Evolutionary conservation across 2,113 vertebrate species (phyloP).

Genomic region (Dipodomys spectabilis): DNA sequence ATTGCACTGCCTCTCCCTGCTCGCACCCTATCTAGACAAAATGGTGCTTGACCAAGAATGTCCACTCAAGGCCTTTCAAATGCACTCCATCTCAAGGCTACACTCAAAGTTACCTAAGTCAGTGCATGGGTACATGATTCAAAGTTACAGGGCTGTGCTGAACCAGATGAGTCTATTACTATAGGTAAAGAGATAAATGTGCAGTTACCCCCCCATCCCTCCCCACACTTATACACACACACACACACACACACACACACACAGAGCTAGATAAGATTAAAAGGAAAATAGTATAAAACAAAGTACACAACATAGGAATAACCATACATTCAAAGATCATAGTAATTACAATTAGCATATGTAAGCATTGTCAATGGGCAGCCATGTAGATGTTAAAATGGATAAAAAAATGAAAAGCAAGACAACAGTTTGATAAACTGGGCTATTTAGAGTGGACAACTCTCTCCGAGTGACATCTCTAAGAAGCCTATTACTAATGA

Average conservation of each 20-base stretch:
- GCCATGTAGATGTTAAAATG: not conserved
- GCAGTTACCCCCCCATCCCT: no score
- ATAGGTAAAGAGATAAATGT: not conserved
- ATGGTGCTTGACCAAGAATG: no score
- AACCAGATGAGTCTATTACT: not conserved
- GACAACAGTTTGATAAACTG: not conserved
- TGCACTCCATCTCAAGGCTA: no score
- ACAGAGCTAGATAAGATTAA: not conserved
- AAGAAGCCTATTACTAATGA: constrained; percentile 50
- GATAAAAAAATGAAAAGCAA: not conserved
- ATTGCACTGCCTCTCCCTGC: not conserved
- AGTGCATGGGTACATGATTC: no score
- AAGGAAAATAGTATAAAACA: not conserved
- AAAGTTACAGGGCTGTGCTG: no score
- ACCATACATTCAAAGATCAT: not conserved
- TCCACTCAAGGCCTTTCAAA: no score
- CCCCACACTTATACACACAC: not conserved
- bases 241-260: not conserved
- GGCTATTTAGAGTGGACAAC: not conserved
- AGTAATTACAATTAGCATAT: not conserved
- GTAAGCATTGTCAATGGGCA: not conserved
- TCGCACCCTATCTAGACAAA: no score
- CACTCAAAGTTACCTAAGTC: no score
- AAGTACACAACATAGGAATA: not conserved
- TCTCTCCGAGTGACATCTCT: constrained; percentile 22